These are phyloP conservation scores for Grantiella picta DNA, from an alignment of 2,113 vertebrate species.

Conservation along the genomic window DNA sequence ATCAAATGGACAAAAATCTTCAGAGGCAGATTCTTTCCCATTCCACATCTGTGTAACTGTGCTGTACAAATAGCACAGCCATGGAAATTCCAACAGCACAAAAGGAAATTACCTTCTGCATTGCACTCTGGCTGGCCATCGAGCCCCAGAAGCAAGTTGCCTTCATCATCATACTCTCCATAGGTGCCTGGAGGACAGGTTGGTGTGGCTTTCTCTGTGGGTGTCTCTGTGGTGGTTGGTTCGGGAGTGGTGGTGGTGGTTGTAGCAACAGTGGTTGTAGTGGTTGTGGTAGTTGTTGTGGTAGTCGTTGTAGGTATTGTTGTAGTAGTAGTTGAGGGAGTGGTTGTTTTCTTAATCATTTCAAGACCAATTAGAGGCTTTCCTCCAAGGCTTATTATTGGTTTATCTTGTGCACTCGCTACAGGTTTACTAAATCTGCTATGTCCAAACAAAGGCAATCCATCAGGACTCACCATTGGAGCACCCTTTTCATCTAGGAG, in stretches of 20 bases:
- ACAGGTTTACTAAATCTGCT: slow-evolving; percentile 89
- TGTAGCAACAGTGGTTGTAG: slow-evolving; percentile 66
- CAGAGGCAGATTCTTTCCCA: neutral
- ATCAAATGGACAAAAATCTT: neutral
- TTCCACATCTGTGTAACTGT: neutral
- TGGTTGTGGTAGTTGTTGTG: slow-evolving; percentile 62
- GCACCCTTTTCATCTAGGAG: slow-evolving; percentile 86
- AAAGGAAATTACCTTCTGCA: slow-evolving; percentile 81
- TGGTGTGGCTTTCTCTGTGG: slow-evolving; percentile 68
- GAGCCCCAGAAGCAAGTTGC: slow-evolving; percentile 76
- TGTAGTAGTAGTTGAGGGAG: slow-evolving; percentile 56
- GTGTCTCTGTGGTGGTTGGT: slow-evolving; percentile 71
- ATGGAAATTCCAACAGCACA: neutral
- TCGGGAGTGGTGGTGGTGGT: slow-evolving; percentile 71
- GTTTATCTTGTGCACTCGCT: slow-evolving; percentile 89
- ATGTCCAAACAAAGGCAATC: slow-evolving; percentile 91
- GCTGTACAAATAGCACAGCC: neutral
- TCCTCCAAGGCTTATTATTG: slow-evolving; percentile 89
- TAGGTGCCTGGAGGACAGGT: slow-evolving; percentile 90
- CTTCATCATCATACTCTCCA: slow-evolving; percentile 79
- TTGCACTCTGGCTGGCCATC: slow-evolving; percentile 85
- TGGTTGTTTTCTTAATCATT: slow-evolving; percentile 77
- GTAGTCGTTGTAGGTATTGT: slow-evolving; percentile 64
- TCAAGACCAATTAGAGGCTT: slow-evolving; percentile 91
- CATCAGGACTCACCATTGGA: slow-evolving; percentile 89